phyloP scores from a whole-genome alignment of 2,113 vertebrate species.

The Bucco capensis region DNA sequence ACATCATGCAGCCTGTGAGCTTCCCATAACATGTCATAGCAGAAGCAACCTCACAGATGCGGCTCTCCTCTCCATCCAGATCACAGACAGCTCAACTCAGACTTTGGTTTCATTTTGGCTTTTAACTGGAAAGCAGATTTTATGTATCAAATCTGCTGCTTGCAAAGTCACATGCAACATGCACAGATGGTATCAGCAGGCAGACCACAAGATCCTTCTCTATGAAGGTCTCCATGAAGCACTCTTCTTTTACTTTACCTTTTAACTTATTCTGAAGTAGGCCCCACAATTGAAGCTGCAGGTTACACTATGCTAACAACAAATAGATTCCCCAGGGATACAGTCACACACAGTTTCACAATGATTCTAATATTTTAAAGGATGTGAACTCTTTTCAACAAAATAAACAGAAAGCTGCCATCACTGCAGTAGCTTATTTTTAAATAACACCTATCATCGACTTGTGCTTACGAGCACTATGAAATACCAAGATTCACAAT shows the following conservation, averaged over 20 bases:
- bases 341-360: neutral
- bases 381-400: neutral
- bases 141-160: neutral
- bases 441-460: neutral
- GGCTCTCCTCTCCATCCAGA: neutral
- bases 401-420: neutral
- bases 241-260: neutral
- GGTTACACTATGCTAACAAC: neutral
- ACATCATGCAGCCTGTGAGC: neutral
- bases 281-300: neutral
- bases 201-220: neutral
- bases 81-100: neutral
- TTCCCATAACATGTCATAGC: neutral
- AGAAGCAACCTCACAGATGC: neutral
- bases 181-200: accelerated
- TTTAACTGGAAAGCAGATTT: neutral
- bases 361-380: neutral
- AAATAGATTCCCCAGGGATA: neutral
- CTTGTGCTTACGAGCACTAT: neutral
- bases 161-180: accelerated
- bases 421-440: neutral
- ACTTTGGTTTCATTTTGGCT: neutral
- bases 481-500: neutral
- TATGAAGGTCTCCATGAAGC: neutral
- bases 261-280: neutral